Base-by-base conservation (phyloP, 1,140 invertebrate species). In the Argopecten irradians region DNA sequence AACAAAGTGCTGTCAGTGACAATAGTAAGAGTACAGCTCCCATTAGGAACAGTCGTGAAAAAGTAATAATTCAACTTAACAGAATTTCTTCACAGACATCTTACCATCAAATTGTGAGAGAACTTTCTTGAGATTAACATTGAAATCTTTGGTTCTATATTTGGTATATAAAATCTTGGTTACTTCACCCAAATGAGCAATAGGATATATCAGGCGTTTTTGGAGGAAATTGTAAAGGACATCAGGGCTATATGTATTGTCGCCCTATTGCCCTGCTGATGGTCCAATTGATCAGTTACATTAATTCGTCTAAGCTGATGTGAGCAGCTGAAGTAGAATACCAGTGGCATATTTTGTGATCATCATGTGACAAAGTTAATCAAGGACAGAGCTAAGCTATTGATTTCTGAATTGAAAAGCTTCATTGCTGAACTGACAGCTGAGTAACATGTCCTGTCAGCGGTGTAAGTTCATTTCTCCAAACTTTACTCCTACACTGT, bases 321-420 rank as follows among this genome's bases (percentile, higher is more conserved):
- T 71, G 22, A 3, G 55, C 55, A 3, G 28, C n/a, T 16, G 19
- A 71, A 28, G 55, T 71, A 71, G 55, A 71, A 71, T 71, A 13
- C 5, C 36, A n/a, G 22, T 28, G 55, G 22, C 55, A 71, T 71
- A 71, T 71, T 71, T 71, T 71, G 55, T 28, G 55, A 71, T 71
- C 55, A 71, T 71, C n/a, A 5, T 28, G n/a, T 71, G 55, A 71
- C 55, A 71, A 71, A 71, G 55, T 71, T 71, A 71, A 71, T 71
- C 55, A 71, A 71, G 55, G n/a, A 28, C 55, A 71, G 5, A 71
- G 55, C 55, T 71, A 0, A 71, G 55, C 55, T 71, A 71, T 71
- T 71, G 55, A 71, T 71, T 71, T 1, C 11, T 28, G 55, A 71
- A 71, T 71, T 71, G 55, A 71, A 71, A 28, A 71, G 55, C 55